Evolutionary conservation across 2,797 vertebrate genomes (phyloP), one percentile per base, ranked within the genome.

Genomic region (Hoplostethus mediterraneus): DNA sequence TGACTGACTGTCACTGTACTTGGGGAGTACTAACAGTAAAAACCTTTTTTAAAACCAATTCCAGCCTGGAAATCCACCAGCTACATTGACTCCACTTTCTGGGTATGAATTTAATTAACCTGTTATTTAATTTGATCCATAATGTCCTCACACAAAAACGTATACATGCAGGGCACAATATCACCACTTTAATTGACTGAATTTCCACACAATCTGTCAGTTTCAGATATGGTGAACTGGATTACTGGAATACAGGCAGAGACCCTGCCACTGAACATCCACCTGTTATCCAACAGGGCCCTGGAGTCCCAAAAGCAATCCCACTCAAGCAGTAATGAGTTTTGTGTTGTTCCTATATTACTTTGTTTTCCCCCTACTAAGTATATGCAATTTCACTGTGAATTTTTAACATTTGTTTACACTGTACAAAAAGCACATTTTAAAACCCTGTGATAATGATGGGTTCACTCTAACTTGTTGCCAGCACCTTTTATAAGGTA

Each of bases 231-330:
- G 90, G 85, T 59, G 90, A 93, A 40, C 4, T 82, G 11, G 89
- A 91, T 71, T 82, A 91, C 1, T 90, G 89, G 84, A 82, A 83
- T 44, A 5, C 2, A 6, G 74, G 75, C 1, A 0, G 45, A 25
- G 66, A 0, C 1, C 0, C 25, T n/a, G 6, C 6, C 9, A 11
- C 74, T 38, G 6, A 17, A 30, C 31, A 21, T 1, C 31, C 49
- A 38, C 31, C 68, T 14, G 14, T 63, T 67, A 88, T 44, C 2
- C 55, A 0, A n/a, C 94, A 95, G 61, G 93, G 95, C 3, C 94
- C 95, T 0, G 94, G 94, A 30, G 89, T 91, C 4, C 94, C 94
- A 5, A 91, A 1, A 86, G 85, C 94, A 45, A 93, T 95, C 65
- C 88, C 85, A 38, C 4, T 81, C 1, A 84, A 0, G 45, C 6